These are phyloP conservation scores for Mellilla xanthometata DNA, from an alignment of 2,888 invertebrate species.

Conservation along the genomic window DNA sequence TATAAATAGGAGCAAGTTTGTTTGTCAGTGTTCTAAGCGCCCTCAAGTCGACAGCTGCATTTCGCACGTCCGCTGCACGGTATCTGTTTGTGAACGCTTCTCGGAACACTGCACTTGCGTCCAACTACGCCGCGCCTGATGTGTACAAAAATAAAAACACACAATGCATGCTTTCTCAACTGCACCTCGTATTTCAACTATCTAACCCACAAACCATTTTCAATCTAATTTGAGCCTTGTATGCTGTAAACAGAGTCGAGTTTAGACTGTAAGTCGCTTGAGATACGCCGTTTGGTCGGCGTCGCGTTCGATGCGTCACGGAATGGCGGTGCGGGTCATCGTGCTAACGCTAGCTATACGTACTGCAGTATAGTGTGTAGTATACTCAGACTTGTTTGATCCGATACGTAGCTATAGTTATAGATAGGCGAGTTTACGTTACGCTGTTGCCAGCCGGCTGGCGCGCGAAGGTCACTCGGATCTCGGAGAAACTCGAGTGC, in stretches of 20 bases:
- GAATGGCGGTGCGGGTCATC: slow-evolving; percentile 73
- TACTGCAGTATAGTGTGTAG: too few species aligned
- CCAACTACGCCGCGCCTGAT: slow-evolving; percentile 44
- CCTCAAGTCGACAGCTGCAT: slow-evolving; percentile 41
- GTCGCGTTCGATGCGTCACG: slow-evolving; percentile 60
- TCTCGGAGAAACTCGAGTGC: slow-evolving; percentile 38
- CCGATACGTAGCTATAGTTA: slow-evolving; percentile 49
- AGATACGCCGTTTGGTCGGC: slow-evolving; percentile 46
- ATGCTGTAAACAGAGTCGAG: slow-evolving; percentile 32
- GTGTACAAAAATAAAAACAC: slow-evolving; percentile 70
- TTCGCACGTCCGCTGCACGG: slow-evolving; percentile 43
- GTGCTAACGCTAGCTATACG: slow-evolving; percentile 52
- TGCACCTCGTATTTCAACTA: slow-evolving; percentile 32
- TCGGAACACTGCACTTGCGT: slow-evolving; percentile 70
- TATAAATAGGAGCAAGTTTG: too few species aligned
- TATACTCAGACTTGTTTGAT: slow-evolving; percentile 55
- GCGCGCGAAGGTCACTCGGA: slow-evolving; percentile 67
- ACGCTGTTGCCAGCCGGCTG: slow-evolving; percentile 73
- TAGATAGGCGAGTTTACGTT: slow-evolving; percentile 55
- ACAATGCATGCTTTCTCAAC: slow-evolving; percentile 71
- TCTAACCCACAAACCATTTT: slow-evolving; percentile 37
- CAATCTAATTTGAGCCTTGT: slow-evolving; percentile 35
- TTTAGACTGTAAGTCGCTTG: slow-evolving; percentile 28
- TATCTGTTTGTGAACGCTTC: slow-evolving; percentile 62
- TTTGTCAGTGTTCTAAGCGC: too few species aligned